A percentile compares a stretch with the other conserved stretches of the same genome.
Evolutionary conservation across 1,140 invertebrate genomes (phyloP).

Genomic region (Drosophila serrata): DNA sequence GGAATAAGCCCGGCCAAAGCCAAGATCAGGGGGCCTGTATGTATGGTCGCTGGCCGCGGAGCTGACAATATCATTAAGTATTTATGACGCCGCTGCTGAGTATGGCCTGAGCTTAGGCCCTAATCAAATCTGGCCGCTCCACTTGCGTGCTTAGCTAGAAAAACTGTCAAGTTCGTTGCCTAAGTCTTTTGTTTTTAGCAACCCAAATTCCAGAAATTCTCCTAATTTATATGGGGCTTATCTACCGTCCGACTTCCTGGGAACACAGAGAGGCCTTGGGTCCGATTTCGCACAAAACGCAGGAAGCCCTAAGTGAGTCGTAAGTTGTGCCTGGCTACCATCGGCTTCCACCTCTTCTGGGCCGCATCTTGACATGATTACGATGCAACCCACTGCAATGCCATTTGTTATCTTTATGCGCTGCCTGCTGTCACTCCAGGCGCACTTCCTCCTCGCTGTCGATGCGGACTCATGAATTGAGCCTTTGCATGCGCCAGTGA

Average conservation of each 20-base stretch:
- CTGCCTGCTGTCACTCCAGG: conserved; percentile 54
- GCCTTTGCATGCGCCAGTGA: conserved; percentile 52
- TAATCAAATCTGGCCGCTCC: conserved; percentile 56
- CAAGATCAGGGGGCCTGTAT: conserved; percentile 68
- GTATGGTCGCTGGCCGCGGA: conserved; percentile 40
- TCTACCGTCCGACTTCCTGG: conserved; percentile 6
- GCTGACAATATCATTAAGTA: conserved; percentile 79
- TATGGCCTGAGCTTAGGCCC: conserved; percentile 45
- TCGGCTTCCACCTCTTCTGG: conserved; percentile 1
- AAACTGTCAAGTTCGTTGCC: conserved; percentile 68
- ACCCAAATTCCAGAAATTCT: conserved; percentile 20
- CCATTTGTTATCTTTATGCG: conserved; percentile 66
- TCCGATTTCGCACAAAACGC: conserved; percentile 3
- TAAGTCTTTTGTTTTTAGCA: conserved; percentile 60
- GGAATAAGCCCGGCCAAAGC: conserved; percentile 25
- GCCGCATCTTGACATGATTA: conserved; percentile 69
- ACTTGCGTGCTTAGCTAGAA: conserved; percentile 65
- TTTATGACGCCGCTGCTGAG: conserved; percentile 70
- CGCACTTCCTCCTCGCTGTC: conserved; percentile 59
- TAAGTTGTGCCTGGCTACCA: conserved; percentile 25
- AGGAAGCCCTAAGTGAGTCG: conserved; percentile 46
- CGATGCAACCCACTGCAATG: conserved; percentile 48
- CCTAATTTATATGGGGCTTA: conserved; percentile 12
- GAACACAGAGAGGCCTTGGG: neutral
- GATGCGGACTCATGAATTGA: conserved; percentile 54